Evolutionary conservation across 2,888 invertebrate species (phyloP), one percentile per base, ranked within the genome.

Genomic region (Taphrorychus bicolor): DNA sequence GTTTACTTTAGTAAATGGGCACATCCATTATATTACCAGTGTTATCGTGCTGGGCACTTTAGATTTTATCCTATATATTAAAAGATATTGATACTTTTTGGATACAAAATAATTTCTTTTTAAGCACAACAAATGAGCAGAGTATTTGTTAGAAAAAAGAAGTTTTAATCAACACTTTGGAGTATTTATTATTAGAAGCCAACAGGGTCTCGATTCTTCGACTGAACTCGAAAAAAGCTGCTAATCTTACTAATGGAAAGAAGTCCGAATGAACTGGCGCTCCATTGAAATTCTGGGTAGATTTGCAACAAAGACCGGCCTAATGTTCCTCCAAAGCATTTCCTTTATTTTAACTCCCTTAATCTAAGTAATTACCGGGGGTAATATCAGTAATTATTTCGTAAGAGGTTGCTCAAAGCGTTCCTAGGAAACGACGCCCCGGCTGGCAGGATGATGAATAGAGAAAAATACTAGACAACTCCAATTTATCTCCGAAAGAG

Each of bases 371-470:
- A 45, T 45, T 45, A 45, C 45, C 45, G 45, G 45, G 45, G 45
- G 49, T 49, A 24, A 54, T 54, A 54, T 54, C 24, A 14, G 40
- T 32, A 41, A 52, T 52, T 53, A 60, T 52, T 41, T 40, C 49
- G 19, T 21, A 7, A 19, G 32, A 59, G 19, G 60, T 40, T 40
- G 17, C 42, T 42, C 18, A 14, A 41, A 53, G 23, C 18, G 17
- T 52, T 52, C 42, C 22, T 21, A 24, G 19, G 17, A 60, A 53
- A 51, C 52, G 41, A 60, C 21, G n/a, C 24, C 41, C 16, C 40
- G 22, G n/a, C 40, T 59, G 59, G 52, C 51, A 59, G 59, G 41
- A 59, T 59, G 59, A 59, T 59, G 9, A 52, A 59, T 59, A 59
- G 59, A 41, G 41, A 59, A 60, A 52, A 60, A 52, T 52, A n/a